phyloP scores from a whole-genome alignment of 2,113 vertebrate species.

The Gnathonemus echidnorhynchus region DNA sequence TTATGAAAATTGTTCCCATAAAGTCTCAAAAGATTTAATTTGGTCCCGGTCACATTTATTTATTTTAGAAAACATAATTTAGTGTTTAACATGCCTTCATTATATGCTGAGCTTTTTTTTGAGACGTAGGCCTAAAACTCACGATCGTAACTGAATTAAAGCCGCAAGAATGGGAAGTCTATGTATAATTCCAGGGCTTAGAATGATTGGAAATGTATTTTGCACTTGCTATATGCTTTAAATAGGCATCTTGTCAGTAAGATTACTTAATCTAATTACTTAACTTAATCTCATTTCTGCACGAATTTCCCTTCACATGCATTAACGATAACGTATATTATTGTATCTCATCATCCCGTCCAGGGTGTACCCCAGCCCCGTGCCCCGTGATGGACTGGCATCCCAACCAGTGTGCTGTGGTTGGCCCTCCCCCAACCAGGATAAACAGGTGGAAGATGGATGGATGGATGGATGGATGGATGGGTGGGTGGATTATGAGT shows the following conservation, averaged over 20 bases:
- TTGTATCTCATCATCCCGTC: not conserved
- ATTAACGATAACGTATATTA: not conserved
- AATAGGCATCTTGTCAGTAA: not conserved
- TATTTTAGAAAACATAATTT: not conserved
- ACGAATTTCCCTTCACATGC: not conserved
- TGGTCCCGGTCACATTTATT: not conserved
- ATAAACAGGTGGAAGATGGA: not conserved
- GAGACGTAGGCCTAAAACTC: not conserved
- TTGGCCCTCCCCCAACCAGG: not conserved
- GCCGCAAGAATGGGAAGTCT: not conserved
- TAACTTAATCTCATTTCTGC: not conserved
- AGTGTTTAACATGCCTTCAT: not conserved
- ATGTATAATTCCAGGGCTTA: not conserved
- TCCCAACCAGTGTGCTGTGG: too few relatives aligned
- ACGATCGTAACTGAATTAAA: not conserved
- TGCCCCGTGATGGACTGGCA: too few relatives aligned
- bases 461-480: not conserved
- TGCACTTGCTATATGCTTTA: not conserved
- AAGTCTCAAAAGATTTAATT: not conserved
- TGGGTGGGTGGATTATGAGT: not conserved
- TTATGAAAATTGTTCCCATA: slow-evolving; percentile 5
- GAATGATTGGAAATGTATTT: not conserved
- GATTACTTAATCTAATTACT: not conserved
- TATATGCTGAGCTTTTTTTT: not conserved
- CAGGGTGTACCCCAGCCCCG: not conserved